A percentile compares a stretch with the other conserved stretches of the same genome.
Evolutionary conservation across 2,888 invertebrate species (phyloP).

Genomic region (Malthinus seriepunctatus): DNA sequence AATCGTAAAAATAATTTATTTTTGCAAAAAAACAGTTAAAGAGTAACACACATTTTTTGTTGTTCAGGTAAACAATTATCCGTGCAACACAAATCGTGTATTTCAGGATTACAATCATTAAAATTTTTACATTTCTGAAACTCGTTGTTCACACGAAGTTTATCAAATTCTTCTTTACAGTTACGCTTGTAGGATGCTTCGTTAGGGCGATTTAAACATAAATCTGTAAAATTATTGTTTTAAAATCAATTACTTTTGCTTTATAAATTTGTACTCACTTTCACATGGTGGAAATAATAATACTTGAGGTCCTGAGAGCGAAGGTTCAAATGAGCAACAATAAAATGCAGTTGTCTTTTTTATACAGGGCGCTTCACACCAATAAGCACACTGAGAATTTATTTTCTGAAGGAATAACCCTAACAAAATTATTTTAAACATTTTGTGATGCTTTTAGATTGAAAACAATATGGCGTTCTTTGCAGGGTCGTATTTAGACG

Average conservation of each 20-base stretch:
- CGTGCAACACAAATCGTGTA: slow-evolving; percentile 8
- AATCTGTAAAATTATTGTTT: slow-evolving; percentile 3
- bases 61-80: slow-evolving; percentile 8
- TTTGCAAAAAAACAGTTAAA: not conserved
- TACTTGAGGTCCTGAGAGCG: not conserved
- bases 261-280: slow-evolving; percentile 1
- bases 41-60: slow-evolving; percentile 6
- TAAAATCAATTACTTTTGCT: not conserved
- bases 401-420: too few relatives aligned
- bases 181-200: not conserved
- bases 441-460: too few relatives aligned
- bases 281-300: slow-evolving; percentile 5
- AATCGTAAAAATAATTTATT: not conserved
- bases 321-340: slow-evolving; percentile 9
- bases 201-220: slow-evolving; percentile 3
- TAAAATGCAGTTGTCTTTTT: slow-evolving; percentile 3
- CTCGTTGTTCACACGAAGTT: not conserved
- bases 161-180: slow-evolving; percentile 2
- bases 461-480: too few relatives aligned
- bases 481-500: too few relatives aligned
- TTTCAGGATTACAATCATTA: not conserved
- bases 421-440: too few relatives aligned
- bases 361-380: slow-evolving; percentile 8
- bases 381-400: slow-evolving; percentile 8
- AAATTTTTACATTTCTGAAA: slow-evolving; percentile 1